Evolutionary conservation across 2,888 invertebrate genomes (phyloP).

Genomic region (Drosophila subquinaria): DNA sequence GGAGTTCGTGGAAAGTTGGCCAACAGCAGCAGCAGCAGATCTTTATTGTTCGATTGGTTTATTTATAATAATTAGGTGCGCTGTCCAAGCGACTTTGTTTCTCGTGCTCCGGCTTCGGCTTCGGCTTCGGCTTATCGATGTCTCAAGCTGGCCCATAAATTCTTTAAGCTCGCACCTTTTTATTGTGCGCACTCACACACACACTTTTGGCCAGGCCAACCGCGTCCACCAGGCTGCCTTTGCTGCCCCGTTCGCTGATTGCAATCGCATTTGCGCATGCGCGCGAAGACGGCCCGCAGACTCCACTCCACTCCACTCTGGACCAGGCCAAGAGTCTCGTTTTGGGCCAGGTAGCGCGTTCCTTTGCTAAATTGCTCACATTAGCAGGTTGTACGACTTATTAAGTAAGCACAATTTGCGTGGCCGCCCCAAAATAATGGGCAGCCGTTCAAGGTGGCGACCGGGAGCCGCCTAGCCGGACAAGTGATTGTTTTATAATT

Average conservation of each 20-base stretch:
- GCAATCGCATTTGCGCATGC: constrained; percentile 76
- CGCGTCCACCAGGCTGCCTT: constrained; percentile 8
- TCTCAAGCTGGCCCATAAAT: constrained; percentile 81
- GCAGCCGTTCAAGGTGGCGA: constrained; percentile 77
- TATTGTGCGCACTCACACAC: constrained; percentile 82
- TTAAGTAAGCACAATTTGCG: constrained; percentile 85
- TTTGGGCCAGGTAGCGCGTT: constrained; percentile 58
- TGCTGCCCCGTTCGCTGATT: constrained; percentile 52
- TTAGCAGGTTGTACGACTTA: constrained; percentile 85
- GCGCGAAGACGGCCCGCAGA: constrained; percentile 61
- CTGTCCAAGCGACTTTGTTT: constrained; percentile 52
- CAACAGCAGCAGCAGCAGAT: constrained; percentile 64
- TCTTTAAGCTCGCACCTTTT: constrained; percentile 84
- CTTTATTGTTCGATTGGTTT: constrained; percentile 85
- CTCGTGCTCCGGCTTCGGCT: constrained; percentile 10
- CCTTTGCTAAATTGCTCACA: constrained; percentile 84
- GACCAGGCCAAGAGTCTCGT: no score
- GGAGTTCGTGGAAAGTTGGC: constrained; percentile 76
- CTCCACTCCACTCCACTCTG: constrained; percentile 17
- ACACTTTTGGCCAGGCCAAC: constrained; percentile 26
- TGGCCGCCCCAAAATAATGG: constrained; percentile 81
- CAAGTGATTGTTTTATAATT: constrained; percentile 84
- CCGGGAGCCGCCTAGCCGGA: constrained; percentile 75
- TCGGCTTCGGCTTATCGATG: constrained; percentile 75
- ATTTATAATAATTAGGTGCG: constrained; percentile 85